These are phyloP conservation scores for Ctena decussata DNA, from an alignment of 2,888 invertebrate genomes.

Conservation along the genomic window DNA sequence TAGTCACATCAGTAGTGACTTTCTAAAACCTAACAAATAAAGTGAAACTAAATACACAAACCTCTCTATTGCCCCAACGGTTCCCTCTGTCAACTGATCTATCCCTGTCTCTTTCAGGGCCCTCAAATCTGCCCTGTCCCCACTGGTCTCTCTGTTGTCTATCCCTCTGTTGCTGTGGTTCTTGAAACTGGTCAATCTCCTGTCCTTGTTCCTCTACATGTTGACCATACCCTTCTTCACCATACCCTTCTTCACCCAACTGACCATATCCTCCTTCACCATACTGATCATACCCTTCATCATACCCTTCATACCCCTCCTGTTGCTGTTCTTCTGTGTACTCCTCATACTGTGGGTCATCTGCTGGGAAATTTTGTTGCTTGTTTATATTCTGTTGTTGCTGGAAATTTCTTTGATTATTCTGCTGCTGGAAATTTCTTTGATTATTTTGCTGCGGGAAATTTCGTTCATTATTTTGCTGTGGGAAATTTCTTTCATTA, in stretches of 20 bases:
- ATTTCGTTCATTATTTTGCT: neutral
- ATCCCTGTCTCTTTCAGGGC: slow-evolving; percentile 11
- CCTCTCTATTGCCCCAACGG: slow-evolving; percentile 3
- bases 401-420: neutral
- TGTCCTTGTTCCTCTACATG: neutral
- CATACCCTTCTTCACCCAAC: slow-evolving; percentile 16
- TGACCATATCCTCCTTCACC: slow-evolving; percentile 15
- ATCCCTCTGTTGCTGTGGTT: slow-evolving; percentile 12
- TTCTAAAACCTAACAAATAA: no score
- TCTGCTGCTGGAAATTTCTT: neutral
- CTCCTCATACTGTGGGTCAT: neutral
- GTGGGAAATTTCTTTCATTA: neutral
- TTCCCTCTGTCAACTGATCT: slow-evolving; percentile 15
- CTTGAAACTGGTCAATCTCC: neutral
- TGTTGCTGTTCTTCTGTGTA: neutral
- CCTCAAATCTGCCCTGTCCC: slow-evolving; percentile 6
- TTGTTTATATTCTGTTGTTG: neutral
- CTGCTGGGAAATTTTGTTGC: neutral
- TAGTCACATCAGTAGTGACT: no score
- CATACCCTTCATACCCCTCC: slow-evolving; percentile 8
- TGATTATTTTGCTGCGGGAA: neutral
- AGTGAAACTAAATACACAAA: neutral
- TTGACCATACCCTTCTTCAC: slow-evolving; percentile 11
- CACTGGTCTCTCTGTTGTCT: slow-evolving; percentile 28
- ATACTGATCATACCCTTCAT: slow-evolving; percentile 19